Percentiles rank a stretch among this genome's conserved stretches.
Evolutionary conservation across 92 coral and sea anemone species (phyloP).

Genomic region (Porites divaricata): DNA sequence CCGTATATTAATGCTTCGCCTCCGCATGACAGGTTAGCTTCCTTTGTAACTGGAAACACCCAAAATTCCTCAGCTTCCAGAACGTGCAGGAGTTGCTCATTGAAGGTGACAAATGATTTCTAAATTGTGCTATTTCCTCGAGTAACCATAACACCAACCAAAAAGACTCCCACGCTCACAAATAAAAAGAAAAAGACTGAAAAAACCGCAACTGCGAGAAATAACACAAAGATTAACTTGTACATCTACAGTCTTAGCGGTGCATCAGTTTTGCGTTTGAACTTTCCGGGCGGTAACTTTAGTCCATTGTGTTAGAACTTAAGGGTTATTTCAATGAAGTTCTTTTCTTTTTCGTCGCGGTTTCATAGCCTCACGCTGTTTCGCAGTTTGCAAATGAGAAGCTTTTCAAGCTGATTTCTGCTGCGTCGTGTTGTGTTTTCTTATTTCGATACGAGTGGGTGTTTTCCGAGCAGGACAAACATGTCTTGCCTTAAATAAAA

Average conservation of each 20-base stretch:
- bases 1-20: background rate
- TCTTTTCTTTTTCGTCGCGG: slow-evolving; percentile 12
- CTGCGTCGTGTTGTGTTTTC: slow-evolving; percentile 21
- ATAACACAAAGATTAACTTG: slow-evolving; percentile 19
- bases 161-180: slow-evolving; percentile 27
- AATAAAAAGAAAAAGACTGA: background rate
- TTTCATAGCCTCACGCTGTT: slow-evolving; percentile 22
- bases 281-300: slow-evolving; percentile 30
- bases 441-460: background rate
- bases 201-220: background rate
- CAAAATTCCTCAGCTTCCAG: slow-evolving; percentile 9
- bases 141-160: slow-evolving; percentile 6
- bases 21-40: background rate
- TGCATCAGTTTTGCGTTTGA: slow-evolving; percentile 1
- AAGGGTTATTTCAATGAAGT: slow-evolving; percentile 5
- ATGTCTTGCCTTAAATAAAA: background rate
- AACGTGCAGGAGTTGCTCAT: background rate
- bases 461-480: background rate
- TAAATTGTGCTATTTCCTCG: slow-evolving; percentile 38
- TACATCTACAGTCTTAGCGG: slow-evolving; percentile 9
- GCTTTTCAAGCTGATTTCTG: slow-evolving; percentile 18
- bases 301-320: slow-evolving; percentile 8
- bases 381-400: slow-evolving; percentile 25
- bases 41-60: background rate
- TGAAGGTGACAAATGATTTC: background rate